Base-by-base conservation (phyloP, 92 coral and sea anemone genomes). In the Hydrozoanthus gracilis region DNA sequence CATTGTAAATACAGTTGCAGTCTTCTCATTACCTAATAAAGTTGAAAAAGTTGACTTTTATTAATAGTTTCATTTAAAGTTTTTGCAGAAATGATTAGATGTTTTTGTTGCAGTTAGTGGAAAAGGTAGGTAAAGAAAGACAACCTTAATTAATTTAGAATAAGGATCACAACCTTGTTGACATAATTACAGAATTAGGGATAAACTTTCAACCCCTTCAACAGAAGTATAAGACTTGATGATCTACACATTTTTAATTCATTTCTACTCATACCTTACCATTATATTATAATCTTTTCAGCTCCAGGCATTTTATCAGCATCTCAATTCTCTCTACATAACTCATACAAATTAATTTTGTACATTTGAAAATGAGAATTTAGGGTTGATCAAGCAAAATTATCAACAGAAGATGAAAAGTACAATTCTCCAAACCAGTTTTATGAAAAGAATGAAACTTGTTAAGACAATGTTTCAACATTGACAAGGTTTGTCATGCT, bases 321-420 rank as follows among this genome's bases (percentile, higher is more conserved):
- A n/a, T n/a, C n/a, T n/a, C n/a, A n/a, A n/a, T n/a, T 70, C 75
- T 70, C 75, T n/a, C 51, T 70, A 70, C 75, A 70, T 70, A 70
- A 44, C 75, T 70, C 75, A 51, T 70, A 70, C 75, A 70, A 70
- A 70, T n/a, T n/a, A n/a, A n/a, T n/a, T 35, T 70, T 70, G 75
- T 70, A 70, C 75, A 70, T 70, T 70, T 70, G 75, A 70, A 70
- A 35, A 70, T 70, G 75, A 70, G 75, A 70, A 70, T 70, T 70
- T 70, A 70, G 51, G 51, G 35, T 70, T 70, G 75, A 70, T 70
- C 75, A 70, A 70, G 51, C 75, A 70, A 70, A 70, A 70, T 70
- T 35, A 35, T 70, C 51, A 6, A 70, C 75, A 70, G 75, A 70
- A 70, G 75, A 2, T 70, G 51, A 70, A 70, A 70, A 70, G 16